A percentile compares a stretch with the other conserved stretches of the same genome.
Evolutionary conservation across 2,888 invertebrate genomes (phyloP).

Genomic region (Tinea pellionella): DNA sequence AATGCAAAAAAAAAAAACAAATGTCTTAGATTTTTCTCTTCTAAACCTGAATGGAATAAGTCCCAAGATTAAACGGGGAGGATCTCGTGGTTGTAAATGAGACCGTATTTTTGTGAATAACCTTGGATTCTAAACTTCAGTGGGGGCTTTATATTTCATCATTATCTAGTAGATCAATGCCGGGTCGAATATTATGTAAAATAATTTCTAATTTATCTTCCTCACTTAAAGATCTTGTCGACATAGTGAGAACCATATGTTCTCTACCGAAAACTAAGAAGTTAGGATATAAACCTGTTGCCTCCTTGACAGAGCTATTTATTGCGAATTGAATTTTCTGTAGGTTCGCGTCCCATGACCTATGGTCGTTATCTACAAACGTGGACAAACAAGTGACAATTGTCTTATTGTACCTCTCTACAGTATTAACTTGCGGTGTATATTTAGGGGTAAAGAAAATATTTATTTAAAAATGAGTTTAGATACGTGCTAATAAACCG

Average conservation of each 20-base stretch:
- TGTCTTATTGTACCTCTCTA: constrained; percentile 17
- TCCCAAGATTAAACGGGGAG: too few relatives aligned
- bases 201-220: too few relatives aligned
- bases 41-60: too few relatives aligned
- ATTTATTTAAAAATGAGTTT: not conserved
- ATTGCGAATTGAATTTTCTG: constrained; percentile 21
- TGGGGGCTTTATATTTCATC: too few relatives aligned
- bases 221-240: constrained; percentile 10
- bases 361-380: constrained; percentile 18
- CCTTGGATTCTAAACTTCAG: too few relatives aligned
- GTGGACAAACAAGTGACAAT: constrained; percentile 19
- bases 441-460: constrained; percentile 14
- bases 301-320: constrained; percentile 21
- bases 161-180: too few relatives aligned
- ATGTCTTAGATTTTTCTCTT: too few relatives aligned
- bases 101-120: too few relatives aligned
- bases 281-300: constrained; percentile 19
- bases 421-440: constrained; percentile 17
- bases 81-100: too few relatives aligned
- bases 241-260: constrained; percentile 18
- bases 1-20: too few relatives aligned
- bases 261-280: constrained; percentile 20
- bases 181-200: too few relatives aligned
- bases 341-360: constrained; percentile 22
- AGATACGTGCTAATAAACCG: constrained; percentile 8